These are phyloP conservation scores for Kradibia gibbosae DNA, from an alignment of 1,140 invertebrate genomes.

Conservation along the genomic window DNA sequence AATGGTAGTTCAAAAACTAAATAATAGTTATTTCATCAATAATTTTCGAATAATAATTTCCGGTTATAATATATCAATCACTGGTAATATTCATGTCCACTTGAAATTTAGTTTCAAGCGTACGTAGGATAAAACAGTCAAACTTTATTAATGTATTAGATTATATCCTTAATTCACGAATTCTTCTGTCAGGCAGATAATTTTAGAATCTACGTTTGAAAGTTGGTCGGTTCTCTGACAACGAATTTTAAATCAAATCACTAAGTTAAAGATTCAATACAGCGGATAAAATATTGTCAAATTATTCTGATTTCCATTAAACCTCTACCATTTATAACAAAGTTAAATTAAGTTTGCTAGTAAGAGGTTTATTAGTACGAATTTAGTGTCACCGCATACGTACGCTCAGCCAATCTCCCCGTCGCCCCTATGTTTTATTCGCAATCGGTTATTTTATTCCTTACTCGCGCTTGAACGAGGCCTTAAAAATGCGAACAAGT, in stretches of 20 bases:
- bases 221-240: neutral
- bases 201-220: neutral
- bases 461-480: neutral
- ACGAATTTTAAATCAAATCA: neutral
- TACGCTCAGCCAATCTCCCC: neutral
- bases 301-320: neutral
- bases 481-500: neutral
- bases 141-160: neutral
- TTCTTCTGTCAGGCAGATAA: neutral
- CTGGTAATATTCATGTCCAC: neutral
- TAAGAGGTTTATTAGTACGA: neutral
- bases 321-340: neutral
- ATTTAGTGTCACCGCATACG: neutral
- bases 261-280: constrained; percentile 10
- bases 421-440: neutral
- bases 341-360: constrained; percentile 2
- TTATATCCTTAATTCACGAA: neutral
- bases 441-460: neutral
- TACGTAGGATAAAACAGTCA: neutral
- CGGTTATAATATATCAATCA: neutral
- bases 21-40: too few species aligned
- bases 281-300: neutral
- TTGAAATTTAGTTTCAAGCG: neutral
- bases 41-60: too few species aligned
- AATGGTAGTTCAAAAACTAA: too few species aligned